Evolutionary conservation across 2,888 invertebrate species (phyloP), one percentile per base, ranked within the genome.

Genomic region (Thera britannica): DNA sequence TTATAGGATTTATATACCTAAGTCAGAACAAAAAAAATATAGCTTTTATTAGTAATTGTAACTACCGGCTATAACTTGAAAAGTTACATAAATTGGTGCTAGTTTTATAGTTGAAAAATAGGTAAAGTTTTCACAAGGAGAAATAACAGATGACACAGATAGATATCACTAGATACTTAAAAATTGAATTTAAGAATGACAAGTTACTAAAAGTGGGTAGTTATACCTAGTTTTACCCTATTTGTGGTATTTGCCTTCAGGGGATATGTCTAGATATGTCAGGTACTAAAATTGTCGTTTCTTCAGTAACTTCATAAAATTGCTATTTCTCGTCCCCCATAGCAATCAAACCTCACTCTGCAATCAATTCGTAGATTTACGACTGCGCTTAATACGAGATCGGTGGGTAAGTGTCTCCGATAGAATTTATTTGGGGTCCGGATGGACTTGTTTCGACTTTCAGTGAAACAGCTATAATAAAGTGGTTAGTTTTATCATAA

Each of bases 351-450:
- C 78, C 80, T 78, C 75, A 78, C 79, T 81, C 73, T 73, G 77
- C 78, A 79, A 80, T 79, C 79, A 78, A 79, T 80, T 75, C 72
- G 68, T 74, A 75, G 80, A 82, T 86, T 87, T 86, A 87, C 80
- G 84, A 78, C 73, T 72, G 68, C 77, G 78, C 78, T 83, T 79
- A 82, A 81, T 75, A 78, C 65, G 63, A 74, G 76, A 77, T 79
- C 78, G 76, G 69, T 58, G 73, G 75, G 73, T 77, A 77, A 72
- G 72, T 74, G 75, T 73, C 72, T 72, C 72, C 74, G 67, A 79
- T 79, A 77, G 78, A 71, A 78, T 80, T 75, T 74, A 73, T 81
- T 77, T 71, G 66, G 57, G 66, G 36, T 72, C 71, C 58, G 62
- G 46, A 74, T 72, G 62, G 70, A 69, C 75, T 71, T 75, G 74